Conservation (phyloP, 2,888 invertebrate genomes). For the Pyrochroa serraticornis region DNA sequence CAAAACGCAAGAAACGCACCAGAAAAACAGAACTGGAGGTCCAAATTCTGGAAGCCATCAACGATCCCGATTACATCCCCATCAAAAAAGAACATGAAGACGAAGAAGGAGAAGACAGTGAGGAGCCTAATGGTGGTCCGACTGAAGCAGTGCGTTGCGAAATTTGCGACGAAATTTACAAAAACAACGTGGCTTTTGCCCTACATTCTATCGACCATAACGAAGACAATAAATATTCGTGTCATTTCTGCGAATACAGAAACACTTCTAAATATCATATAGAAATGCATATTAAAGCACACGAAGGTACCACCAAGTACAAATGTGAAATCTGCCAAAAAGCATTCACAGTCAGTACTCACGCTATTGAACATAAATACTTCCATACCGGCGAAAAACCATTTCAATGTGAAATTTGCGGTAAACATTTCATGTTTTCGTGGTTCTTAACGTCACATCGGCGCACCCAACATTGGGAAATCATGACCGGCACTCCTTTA, state of each 20-base stretch:
- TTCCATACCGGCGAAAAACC: slow-evolving; percentile 63
- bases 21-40: neutral
- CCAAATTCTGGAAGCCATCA: neutral
- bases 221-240: slow-evolving; percentile 46
- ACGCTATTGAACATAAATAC: slow-evolving; percentile 58
- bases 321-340: slow-evolving; percentile 59
- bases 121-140: slow-evolving; percentile 5
- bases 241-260: slow-evolving; percentile 50
- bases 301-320: slow-evolving; percentile 58
- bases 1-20: neutral
- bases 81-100: slow-evolving; percentile 25
- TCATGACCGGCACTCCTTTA: slow-evolving; percentile 54
- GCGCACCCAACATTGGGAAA: slow-evolving; percentile 60
- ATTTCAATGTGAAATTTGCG: slow-evolving; percentile 60
- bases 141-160: slow-evolving; percentile 53
- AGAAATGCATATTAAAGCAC: slow-evolving; percentile 57
- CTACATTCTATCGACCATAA: slow-evolving; percentile 49
- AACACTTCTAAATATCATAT: slow-evolving; percentile 50
- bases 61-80: neutral
- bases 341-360: slow-evolving; percentile 59
- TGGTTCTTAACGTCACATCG: slow-evolving; percentile 63
- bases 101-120: slow-evolving; percentile 29
- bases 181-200: slow-evolving; percentile 49
- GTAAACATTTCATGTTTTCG: slow-evolving; percentile 61
- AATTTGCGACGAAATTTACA: slow-evolving; percentile 49